These are phyloP conservation scores for Scolopax mira DNA, from an alignment of 2,113 vertebrate species.

Conservation along the genomic window DNA sequence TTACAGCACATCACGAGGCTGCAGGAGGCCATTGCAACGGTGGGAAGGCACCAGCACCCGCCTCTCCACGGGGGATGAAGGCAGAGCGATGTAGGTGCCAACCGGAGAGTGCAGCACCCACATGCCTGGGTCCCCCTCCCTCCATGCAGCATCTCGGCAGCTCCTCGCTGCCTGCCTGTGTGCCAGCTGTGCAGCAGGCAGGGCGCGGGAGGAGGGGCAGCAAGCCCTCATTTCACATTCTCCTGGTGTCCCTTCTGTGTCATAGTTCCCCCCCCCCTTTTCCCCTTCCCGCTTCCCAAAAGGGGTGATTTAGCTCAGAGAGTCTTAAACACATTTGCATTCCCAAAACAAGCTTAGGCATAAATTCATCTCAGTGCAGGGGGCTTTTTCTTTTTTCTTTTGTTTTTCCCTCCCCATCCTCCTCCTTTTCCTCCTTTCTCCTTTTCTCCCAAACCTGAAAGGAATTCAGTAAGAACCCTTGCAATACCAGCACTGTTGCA, in stretches of 20 bases:
- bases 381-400: slow-evolving; percentile 22
- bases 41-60: not conserved
- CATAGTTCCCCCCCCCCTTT: not conserved
- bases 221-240: slow-evolving; percentile 40
- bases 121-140: fast-evolving
- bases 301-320: slow-evolving; percentile 49
- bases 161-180: not conserved
- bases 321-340: slow-evolving; percentile 65
- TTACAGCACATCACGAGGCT: not conserved
- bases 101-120: not conserved
- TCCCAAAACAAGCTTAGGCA: slow-evolving; percentile 64
- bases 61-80: fast-evolving
- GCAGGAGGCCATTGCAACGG: fast-evolving
- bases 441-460: slow-evolving; percentile 11
- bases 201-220: slow-evolving; percentile 10
- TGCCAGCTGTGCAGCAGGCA: slow-evolving; percentile 11
- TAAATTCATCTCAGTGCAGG: slow-evolving; percentile 58
- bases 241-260: slow-evolving; percentile 31
- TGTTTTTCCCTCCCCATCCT: not conserved
- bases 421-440: not conserved
- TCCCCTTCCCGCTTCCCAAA: slow-evolving; percentile 24
- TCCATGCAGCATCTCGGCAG: fast-evolving
- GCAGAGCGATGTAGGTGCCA: not conserved
- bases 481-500: not conserved
- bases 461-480: slow-evolving; percentile 49